Conservation (phyloP, 2,113 vertebrate genomes). For the Pterocles orientalis region DNA sequence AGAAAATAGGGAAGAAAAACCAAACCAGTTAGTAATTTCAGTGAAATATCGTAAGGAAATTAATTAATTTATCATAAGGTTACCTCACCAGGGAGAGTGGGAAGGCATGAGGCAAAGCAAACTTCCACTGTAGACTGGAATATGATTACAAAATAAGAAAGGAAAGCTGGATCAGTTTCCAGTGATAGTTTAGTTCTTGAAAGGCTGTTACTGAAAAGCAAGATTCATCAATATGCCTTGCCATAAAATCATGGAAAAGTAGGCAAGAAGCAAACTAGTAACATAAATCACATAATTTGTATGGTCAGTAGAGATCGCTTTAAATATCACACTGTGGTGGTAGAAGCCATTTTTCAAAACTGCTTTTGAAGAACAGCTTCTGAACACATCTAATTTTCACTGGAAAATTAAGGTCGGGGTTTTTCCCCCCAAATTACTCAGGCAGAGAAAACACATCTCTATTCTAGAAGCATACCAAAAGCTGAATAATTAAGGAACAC, state of each 20-base stretch:
- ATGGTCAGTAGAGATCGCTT: slow-evolving; percentile 25
- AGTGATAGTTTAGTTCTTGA: slow-evolving; percentile 22
- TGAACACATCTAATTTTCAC: not conserved
- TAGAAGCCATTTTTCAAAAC: not conserved
- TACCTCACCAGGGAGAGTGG: not conserved
- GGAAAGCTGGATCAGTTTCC: not conserved
- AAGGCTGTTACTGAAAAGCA: slow-evolving; percentile 36
- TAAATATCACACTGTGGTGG: not conserved
- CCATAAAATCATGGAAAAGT: slow-evolving; percentile 7
- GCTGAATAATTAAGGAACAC: not conserved
- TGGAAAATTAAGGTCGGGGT: not conserved
- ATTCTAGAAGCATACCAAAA: not conserved
- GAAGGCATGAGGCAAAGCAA: not conserved
- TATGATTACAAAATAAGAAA: slow-evolving; percentile 27
- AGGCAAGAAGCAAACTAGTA: not conserved
- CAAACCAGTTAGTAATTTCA: not conserved
- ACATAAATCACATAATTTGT: slow-evolving; percentile 34
- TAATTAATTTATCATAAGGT: not conserved
- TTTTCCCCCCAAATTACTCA: not conserved
- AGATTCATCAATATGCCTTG: not conserved
- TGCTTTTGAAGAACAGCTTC: not conserved
- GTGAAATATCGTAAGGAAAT: not conserved
- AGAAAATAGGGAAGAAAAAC: not conserved
- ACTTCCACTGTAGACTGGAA: not conserved
- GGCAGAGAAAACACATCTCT: not conserved